Conservation (phyloP, 2,888 invertebrate species). For the Amblyjoppa proteus region DNA sequence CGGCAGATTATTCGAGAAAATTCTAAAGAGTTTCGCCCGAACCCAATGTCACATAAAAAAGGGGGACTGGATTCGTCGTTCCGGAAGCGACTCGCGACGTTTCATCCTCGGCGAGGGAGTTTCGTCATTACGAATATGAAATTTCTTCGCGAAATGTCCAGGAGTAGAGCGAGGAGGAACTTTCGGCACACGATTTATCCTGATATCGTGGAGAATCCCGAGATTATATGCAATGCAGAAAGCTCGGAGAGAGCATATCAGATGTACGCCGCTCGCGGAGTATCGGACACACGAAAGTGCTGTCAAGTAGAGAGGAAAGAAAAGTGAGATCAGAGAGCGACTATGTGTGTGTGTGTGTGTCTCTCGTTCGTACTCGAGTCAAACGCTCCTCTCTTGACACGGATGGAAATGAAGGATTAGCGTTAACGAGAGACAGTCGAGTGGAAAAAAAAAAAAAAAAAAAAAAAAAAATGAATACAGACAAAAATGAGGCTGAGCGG, state of each 20-base stretch:
- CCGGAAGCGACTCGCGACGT: not conserved
- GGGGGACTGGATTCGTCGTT: not conserved
- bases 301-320: slow-evolving; percentile 10
- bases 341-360: not conserved
- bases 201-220: slow-evolving; percentile 3
- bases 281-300: not conserved
- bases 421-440: slow-evolving; percentile 18
- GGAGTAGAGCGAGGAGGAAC: slow-evolving; percentile 2
- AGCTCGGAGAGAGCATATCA: not conserved
- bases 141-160: not conserved
- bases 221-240: not conserved
- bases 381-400: slow-evolving; percentile 49
- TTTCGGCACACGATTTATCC: slow-evolving; percentile 5
- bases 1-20: not conserved
- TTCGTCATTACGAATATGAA: slow-evolving; percentile 40
- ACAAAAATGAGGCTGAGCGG: not conserved
- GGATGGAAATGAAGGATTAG: slow-evolving; percentile 32
- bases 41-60: not conserved
- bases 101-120: slow-evolving; percentile 5
- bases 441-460: not conserved
- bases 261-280: not conserved
- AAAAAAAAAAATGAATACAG: not conserved
- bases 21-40: not conserved
- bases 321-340: slow-evolving; percentile 22
- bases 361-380: slow-evolving; percentile 35